phyloP scores from a whole-genome alignment of 2,113 vertebrate genomes.

The Aleadryas rufinucha region DNA sequence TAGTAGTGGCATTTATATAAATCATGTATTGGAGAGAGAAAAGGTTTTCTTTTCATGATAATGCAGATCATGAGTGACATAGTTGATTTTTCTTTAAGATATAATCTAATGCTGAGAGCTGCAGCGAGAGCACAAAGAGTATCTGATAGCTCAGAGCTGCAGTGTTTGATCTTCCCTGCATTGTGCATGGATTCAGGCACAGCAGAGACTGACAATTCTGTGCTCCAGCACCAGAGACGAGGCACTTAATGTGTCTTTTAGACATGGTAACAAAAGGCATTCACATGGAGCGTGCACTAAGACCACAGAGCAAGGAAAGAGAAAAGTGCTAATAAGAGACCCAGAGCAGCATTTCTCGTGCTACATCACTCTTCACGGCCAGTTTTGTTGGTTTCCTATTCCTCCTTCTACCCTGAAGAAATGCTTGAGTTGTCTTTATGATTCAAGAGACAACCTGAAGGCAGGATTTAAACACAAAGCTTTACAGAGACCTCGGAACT shows the following conservation, averaged over 20 bases:
- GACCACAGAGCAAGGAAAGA: background rate
- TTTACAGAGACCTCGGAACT: background rate
- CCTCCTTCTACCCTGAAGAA: background rate
- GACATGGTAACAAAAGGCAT: background rate
- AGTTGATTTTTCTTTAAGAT: background rate
- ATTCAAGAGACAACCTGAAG: background rate
- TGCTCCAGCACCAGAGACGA: background rate
- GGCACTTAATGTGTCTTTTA: background rate
- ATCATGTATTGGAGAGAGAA: background rate
- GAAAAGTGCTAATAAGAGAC: background rate
- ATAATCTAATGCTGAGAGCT: background rate
- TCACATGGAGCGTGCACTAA: rapidly evolving
- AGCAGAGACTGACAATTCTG: background rate
- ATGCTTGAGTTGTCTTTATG: background rate
- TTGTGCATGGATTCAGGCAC: background rate
- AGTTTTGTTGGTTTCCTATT: background rate
- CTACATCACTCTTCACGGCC: background rate
- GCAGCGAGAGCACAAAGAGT: background rate
- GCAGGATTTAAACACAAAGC: background rate
- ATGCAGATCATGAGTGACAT: rapidly evolving
- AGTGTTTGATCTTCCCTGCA: background rate
- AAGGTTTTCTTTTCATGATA: background rate
- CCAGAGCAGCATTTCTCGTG: background rate
- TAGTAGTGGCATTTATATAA: background rate
- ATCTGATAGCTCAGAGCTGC: background rate